Evolutionary conservation across 2,888 invertebrate genomes (phyloP).

Genomic region (Synergus laeviventris): DNA sequence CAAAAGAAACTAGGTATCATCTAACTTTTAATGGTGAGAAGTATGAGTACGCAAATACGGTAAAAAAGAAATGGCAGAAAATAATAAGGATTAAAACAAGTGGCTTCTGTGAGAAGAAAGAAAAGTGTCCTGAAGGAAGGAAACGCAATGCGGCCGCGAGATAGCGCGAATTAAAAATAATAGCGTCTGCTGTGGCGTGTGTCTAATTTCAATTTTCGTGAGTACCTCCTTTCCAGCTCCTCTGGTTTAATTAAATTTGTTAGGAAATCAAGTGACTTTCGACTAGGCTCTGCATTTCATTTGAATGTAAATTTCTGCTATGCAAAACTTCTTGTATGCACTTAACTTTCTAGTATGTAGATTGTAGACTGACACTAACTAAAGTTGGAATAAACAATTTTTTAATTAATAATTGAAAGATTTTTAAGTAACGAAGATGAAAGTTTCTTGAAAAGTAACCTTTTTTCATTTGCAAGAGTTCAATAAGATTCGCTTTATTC

Average conservation of each 20-base stretch:
- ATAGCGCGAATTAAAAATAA: constrained; percentile 20
- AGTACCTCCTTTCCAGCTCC: constrained; percentile 52
- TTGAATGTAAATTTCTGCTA: background rate
- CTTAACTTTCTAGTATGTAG: too few relatives aligned
- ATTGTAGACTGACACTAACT: background rate
- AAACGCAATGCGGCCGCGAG: background rate
- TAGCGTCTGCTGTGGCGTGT: constrained; percentile 45
- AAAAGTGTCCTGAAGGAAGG: constrained; percentile 10
- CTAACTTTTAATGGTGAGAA: background rate
- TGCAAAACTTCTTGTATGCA: background rate
- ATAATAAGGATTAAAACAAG: constrained; percentile 47
- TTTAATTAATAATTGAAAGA: background rate
- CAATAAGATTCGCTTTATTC: background rate
- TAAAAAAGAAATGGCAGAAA: background rate
- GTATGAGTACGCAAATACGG: background rate
- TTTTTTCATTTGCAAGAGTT: too few relatives aligned
- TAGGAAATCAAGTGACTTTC: constrained; percentile 53
- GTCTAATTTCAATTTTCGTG: constrained; percentile 55
- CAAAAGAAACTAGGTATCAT: background rate
- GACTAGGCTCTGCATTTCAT: constrained; percentile 36
- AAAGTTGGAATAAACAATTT: background rate
- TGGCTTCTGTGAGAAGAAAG: constrained; percentile 39
- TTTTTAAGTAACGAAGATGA: background rate
- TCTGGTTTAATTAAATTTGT: constrained; percentile 55
- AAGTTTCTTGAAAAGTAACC: background rate